Evolutionary conservation across 1,140 invertebrate genomes (phyloP), one percentile per base, ranked within the genome.

Genomic region (Doryteuthis pealeii): DNA sequence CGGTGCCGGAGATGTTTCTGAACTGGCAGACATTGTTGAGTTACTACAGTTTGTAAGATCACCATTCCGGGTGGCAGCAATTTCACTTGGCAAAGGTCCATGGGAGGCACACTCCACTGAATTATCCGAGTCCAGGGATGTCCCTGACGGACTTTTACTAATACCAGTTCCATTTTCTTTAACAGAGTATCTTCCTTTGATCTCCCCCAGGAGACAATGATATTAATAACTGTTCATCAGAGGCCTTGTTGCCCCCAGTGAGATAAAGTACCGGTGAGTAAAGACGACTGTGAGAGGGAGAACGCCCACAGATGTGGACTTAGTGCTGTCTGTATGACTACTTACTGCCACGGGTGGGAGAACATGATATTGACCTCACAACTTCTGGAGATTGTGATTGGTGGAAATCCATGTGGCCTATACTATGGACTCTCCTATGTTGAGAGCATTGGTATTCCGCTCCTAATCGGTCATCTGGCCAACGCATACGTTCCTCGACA

Each of bases 371-470:
- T 40, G 82, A 79, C 26, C 82, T 76, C 22, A 77, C 78, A 35
- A 79, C 43, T 45, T 77, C 75, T 15, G 80, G 81, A 30, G 82
- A 83, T 15, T 74, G 77, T 4, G 75, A 40, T 18, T 77, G 73
- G 49, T 74, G 74, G 65, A 77, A 78, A n/a, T 84, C 83, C 26
- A 86, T 81, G 67, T 86, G 84, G 54, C 82, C 79, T 33, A 86
- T 80, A 75, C 84, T 86, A 78, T 86, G 84, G 10, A 85, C 82
- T 14, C 84, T 80, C 1, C 80, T 73, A 74, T 86, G 83, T 43
- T 83, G 80, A 75, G 80, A 83, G 70, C 80, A 83, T 14, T 79
- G 78, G 49, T 77, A 79, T 45, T 68, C 66, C 5, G 6, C n/a
- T 32, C 15, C 18, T 33, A 26, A 6, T 22, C 66, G 66, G 31